Percentiles rank a stretch among this genome's conserved stretches.
phyloP scores from a whole-genome alignment of 2,113 vertebrate genomes.

The Ctenodactylus gundi region DNA sequence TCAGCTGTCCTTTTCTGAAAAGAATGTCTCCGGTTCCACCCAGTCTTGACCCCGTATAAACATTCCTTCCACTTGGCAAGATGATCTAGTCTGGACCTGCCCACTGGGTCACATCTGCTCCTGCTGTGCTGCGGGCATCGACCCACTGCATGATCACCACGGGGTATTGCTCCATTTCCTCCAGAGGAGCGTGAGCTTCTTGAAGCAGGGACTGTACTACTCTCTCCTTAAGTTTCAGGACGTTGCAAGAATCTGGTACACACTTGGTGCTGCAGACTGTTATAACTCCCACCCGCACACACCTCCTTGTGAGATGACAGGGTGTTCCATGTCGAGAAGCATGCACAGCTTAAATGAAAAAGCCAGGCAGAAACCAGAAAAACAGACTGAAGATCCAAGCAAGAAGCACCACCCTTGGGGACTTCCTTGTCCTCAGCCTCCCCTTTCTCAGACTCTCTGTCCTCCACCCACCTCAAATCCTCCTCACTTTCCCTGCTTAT shows the following conservation, averaged over 20 bases:
- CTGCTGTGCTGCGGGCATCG: background rate
- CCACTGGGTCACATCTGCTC: background rate
- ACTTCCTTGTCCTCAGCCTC: background rate
- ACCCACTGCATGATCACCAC: background rate
- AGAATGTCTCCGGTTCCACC: background rate
- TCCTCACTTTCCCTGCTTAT: background rate
- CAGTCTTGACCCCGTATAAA: background rate
- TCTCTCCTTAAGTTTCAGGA: background rate
- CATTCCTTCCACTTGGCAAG: background rate
- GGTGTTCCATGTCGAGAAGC: background rate
- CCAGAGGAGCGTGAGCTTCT: background rate
- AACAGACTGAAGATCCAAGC: background rate
- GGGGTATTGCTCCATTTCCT: too few relatives aligned
- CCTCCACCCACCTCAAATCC: background rate
- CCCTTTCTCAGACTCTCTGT: background rate
- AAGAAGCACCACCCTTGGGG: background rate
- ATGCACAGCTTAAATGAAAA: background rate
- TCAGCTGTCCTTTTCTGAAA: background rate
- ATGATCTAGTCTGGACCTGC: background rate
- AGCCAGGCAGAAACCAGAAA: background rate
- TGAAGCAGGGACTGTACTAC: background rate
- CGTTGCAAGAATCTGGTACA: background rate
- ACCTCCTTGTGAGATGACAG: background rate
- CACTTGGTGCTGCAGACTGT: background rate
- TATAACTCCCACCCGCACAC: background rate